Conservation (phyloP, 2,797 vertebrate genomes). For the Staurois parvus region DNA sequence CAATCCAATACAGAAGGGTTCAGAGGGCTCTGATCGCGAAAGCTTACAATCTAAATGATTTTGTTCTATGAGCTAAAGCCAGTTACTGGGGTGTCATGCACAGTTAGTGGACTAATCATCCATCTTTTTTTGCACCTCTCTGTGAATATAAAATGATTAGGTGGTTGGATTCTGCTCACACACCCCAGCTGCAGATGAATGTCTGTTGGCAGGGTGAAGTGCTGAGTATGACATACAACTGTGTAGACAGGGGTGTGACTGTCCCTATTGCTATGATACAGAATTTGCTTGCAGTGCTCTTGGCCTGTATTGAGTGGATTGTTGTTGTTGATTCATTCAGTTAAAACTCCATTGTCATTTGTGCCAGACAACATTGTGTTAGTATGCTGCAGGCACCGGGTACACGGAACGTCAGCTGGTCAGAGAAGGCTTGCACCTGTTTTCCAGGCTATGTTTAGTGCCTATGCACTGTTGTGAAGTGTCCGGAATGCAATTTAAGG, state of each 20-base stretch:
- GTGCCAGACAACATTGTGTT: not conserved
- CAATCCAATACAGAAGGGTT: no score
- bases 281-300: not conserved
- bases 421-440: constrained; percentile 1
- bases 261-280: not conserved
- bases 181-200: no score
- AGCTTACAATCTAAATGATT: no score
- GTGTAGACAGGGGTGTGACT: constrained; percentile 8
- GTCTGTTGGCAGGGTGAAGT: no score
- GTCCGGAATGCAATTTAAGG: not conserved
- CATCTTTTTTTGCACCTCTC: no score
- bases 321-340: not conserved
- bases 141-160: no score
- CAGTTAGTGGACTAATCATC: no score
- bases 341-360: not conserved
- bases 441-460: not conserved
- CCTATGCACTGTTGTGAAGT: not conserved
- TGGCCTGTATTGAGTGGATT: not conserved
- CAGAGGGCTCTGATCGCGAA: no score
- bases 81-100: no score
- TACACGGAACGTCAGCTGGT: not conserved
- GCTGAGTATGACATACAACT: not conserved
- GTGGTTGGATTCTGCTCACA: no score
- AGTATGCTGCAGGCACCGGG: not conserved
- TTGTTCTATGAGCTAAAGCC: no score